Evolutionary conservation across 35 echinoderm and acorn worm species (phyloP), one percentile per base, ranked within the genome.

Genomic region (Hemicentrotus pulcherrimus): DNA sequence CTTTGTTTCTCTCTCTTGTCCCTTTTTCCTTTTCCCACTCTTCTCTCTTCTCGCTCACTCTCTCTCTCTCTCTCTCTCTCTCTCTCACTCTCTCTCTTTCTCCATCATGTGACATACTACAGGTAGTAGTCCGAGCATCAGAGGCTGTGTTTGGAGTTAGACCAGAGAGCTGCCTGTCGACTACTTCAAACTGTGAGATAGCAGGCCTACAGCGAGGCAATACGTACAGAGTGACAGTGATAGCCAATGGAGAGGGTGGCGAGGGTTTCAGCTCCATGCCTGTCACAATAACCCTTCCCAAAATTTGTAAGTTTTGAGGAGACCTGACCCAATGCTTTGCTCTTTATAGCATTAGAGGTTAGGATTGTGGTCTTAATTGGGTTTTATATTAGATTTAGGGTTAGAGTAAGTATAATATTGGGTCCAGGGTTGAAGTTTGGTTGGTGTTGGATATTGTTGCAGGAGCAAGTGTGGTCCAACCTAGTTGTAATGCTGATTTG

Each of bases 191-290:
- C 48, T 93, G 91, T 58, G 48, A 47, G 46, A 93, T 93, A 22
- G 46, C 32, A 14, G 91, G 91, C 6, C 46, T 93, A 33, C 91
- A 31, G 16, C 46, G 19, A 31, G 91, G 91, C 91, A 93, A 31
- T 8, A 47, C 48, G 6, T 93, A 93, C 48, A 47, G 48, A 28
- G 91, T 93, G 46, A 93, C 31, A 4, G 91, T 93, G 14, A 93
- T 47, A 47, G 91, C 91, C 48, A 93, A 47, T 93, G 91, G 91
- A 47, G 91, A 50, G 4, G 91, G 91, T 32, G 91, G 91, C 0
- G 46, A 93, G 30, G 91, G 91, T 4, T 93, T 46, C 47, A 93
- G 91, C 91, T 93, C 91, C 9, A 31, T 93, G 48, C 91, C 91
- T 58, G 48, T 93, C 16, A 32, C 30, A 13, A 31, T 93, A 18